Base-by-base conservation (phyloP, 2,888 invertebrate genomes). In the Oasisia sp. region DNA sequence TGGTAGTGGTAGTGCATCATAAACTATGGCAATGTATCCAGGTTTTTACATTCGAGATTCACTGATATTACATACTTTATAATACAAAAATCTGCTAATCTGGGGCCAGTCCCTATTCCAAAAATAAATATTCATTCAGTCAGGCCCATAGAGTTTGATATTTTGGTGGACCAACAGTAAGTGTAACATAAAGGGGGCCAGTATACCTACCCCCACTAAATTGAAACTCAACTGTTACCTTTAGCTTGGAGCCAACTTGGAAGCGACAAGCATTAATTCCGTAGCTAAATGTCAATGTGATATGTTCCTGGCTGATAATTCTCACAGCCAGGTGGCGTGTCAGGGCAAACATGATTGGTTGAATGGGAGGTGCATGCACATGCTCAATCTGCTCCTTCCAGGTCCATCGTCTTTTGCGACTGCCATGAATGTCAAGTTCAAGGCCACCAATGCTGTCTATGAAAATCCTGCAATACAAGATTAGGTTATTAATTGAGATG, bases 331-430 rank as follows among this genome's bases (percentile, higher is more conserved):
- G 93, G 92, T 94, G 92, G 11, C 93, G 94, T 92, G 95, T 96
- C 32, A 96, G 92, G 3, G 95, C 95, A 92, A 96, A 94, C 91
- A 95, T 95, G 93, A 96, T 94, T 3, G 96, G 96, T 93, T 96
- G 96, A 93, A 96, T 96, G 0, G 96, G 96, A 11, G 96, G 96
- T 4, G 96, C 96, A 93, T 96, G 96, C 0, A 96, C 95, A 89
- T 96, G 95, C 14, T 94, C 94, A 50, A 94, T 93, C 90, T 94
- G 95, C 91, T 95, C 95, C 92, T 95, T 95, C 96, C 96, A 96
- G 9, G 93, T 93, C 96, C 96, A 96, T 56, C 94, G 94, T n/a
- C 95, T 94, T 91, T 94, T 94, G 92, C 94, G 94, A 4, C 93
- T 94, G 2, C 96, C 96, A 19, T 93, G 91, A 14, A 93, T 91